Percentiles rank a stretch among this genome's conserved stretches.
These are phyloP conservation scores for western clawed frog (Xenopus tropicalis) DNA, from an alignment of 2,113 vertebrate species.

Conservation along the genomic window UCB_Xtro_10.0 CM004443.2:113718501-113719000, in stretches of 20 bases:
- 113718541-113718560: conserved; percentile 42
- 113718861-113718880: not conserved
- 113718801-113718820: not conserved
- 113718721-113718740: too few species aligned
- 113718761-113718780: not conserved
- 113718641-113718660: not conserved
- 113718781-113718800: conserved; percentile 17
- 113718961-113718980: too few species aligned
- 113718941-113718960: not conserved
- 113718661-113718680: not conserved
- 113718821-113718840: not conserved
- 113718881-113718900: not conserved
- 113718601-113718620: conserved; percentile 14
- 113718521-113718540: conserved; percentile 27
- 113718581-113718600: conserved; percentile 48
- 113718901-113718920: not conserved
- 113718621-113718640: conserved; percentile 3
- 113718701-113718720: not conserved
- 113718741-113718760: not conserved
- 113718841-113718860: not conserved
- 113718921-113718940: not conserved
- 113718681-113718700: too few species aligned
- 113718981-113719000: too few species aligned
- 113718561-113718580: conserved; percentile 42
- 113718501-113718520: conserved; percentile 40